Conservation (phyloP, 2,797 vertebrate species). For the Cossypha heuglini region DNA sequence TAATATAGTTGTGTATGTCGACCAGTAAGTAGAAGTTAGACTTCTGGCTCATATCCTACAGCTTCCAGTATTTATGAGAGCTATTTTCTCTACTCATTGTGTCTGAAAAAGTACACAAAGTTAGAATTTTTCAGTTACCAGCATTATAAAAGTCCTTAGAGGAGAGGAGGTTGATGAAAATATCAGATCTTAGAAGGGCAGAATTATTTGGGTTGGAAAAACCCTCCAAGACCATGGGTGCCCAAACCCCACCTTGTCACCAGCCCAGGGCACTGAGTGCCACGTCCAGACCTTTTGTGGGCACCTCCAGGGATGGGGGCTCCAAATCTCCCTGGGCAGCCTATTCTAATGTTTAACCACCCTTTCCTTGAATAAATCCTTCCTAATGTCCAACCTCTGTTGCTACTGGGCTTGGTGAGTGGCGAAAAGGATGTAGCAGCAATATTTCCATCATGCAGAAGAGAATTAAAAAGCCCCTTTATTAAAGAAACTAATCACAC, state of each 20-base stretch:
- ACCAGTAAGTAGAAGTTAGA: neutral
- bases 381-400: neutral
- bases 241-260: accelerated
- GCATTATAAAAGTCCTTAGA: neutral
- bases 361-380: neutral
- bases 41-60: neutral
- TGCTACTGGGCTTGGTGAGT: too few species aligned
- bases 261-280: neutral
- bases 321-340: neutral
- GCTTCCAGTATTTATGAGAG: neutral
- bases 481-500: too few species aligned
- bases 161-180: neutral
- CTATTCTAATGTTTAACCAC: neutral
- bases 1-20: neutral
- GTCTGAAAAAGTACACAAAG: neutral
- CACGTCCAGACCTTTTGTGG: neutral
- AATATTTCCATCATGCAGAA: too few species aligned
- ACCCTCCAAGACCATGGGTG: accelerated
- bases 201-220: neutral
- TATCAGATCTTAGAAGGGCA: too few species aligned
- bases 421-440: too few species aligned
- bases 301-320: too few species aligned
- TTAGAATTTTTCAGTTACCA: neutral
- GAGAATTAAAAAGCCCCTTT: too few species aligned
- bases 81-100: neutral